Conservation (phyloP, 2,113 vertebrate genomes). For the Malurus elegans region DNA sequence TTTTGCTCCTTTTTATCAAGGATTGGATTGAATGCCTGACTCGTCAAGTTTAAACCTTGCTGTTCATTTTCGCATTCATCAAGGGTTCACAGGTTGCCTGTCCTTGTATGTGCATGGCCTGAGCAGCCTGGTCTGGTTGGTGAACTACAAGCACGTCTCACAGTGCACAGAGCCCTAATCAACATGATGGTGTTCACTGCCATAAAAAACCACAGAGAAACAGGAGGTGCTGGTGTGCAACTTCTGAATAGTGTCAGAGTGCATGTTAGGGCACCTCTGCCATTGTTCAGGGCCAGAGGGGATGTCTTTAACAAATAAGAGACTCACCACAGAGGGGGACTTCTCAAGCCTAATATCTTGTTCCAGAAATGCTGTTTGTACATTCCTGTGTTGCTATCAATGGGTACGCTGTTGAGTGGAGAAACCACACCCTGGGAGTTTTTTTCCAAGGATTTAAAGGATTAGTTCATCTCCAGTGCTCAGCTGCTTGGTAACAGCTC, state of each 20-base stretch:
- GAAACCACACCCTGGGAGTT: neutral
- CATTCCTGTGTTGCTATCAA: neutral
- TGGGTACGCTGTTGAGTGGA: neutral
- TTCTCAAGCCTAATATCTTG: neutral
- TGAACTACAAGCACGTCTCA: rapidly evolving
- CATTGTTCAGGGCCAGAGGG: neutral
- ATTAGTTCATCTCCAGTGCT: neutral
- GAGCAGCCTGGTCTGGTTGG: neutral
- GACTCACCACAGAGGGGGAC: neutral
- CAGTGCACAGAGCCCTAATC: neutral
- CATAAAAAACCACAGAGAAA: neutral
- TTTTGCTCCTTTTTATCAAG: neutral
- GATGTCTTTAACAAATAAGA: neutral
- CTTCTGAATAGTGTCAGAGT: neutral
- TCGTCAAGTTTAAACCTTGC: neutral
- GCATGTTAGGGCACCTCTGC: neutral
- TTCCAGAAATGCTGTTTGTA: neutral
- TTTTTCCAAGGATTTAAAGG: neutral
- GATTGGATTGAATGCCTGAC: neutral
- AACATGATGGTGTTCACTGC: rapidly evolving
- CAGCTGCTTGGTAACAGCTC: neutral
- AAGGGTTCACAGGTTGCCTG: neutral
- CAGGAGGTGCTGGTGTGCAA: neutral
- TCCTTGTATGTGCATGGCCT: neutral
- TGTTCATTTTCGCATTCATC: neutral